Conservation (phyloP, 1,140 invertebrate genomes). For the Apocrypta bakeri region DNA sequence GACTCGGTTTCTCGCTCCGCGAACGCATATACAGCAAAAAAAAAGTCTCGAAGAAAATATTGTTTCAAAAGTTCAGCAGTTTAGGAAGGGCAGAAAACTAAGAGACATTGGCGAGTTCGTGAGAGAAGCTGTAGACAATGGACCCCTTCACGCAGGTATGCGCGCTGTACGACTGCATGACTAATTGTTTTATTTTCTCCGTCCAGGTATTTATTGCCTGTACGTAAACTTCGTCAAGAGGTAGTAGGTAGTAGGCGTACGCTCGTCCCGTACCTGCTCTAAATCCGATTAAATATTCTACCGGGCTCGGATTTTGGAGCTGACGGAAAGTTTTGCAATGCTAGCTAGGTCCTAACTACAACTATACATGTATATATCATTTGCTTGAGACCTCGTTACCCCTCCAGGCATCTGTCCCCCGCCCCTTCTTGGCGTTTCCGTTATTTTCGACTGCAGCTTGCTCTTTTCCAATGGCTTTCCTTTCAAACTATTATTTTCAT, state of each 20-base stretch:
- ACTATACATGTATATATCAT: neutral
- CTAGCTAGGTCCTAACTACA: neutral
- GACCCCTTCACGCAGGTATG: conserved; percentile 67
- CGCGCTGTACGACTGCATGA: conserved; percentile 10
- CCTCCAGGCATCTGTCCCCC: neutral
- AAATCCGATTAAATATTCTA: conserved; percentile 41
- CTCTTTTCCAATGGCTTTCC: conserved; percentile 4
- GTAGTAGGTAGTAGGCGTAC: conserved; percentile 17
- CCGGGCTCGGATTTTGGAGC: conserved; percentile 22
- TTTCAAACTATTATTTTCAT: neutral
- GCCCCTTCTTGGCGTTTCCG: neutral
- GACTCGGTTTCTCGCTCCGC: neutral
- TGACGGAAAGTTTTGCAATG: neutral
- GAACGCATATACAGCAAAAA: neutral
- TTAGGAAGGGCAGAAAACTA: neutral
- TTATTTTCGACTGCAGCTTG: neutral
- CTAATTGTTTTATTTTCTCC: conserved; percentile 36
- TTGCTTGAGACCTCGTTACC: neutral
- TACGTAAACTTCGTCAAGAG: neutral
- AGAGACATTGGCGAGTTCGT: neutral
- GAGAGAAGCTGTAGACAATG: conserved; percentile 55
- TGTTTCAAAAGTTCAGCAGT: neutral
- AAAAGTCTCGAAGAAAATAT: neutral
- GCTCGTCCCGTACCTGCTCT: conserved; percentile 20
- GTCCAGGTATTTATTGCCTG: neutral